Base-by-base conservation (phyloP, 2,888 invertebrate species). In the Leucophenga maculata region DNA sequence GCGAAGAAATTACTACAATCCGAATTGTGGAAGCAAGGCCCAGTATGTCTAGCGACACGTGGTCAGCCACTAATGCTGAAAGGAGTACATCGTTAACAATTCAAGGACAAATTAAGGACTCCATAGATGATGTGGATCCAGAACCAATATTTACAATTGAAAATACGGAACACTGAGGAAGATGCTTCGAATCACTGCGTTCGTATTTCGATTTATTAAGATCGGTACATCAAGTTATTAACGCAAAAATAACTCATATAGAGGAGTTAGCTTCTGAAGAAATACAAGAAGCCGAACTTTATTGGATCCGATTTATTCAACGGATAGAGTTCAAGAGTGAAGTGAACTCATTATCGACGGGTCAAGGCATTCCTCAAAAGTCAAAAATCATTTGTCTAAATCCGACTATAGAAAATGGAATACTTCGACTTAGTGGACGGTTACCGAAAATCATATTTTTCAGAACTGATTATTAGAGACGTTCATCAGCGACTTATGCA, bases 401-500 rank as follows among this genome's bases (percentile, higher is more conserved):
- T 46, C 14, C n/a, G 2, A 6, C 6, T 4, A 26, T 26, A 4
- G 26, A 3, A 26, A 4, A 46, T 8, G 46, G 1, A 46, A 46
- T 14, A 3, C 13, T 46, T 46, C n/a, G 46, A 13, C 13, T 13
- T n/a, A 13, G 3, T 46, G n/a, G 13, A 6, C 2, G 13, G 2
- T 46, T 46, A 46, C 46, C 46, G 6, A n/a, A n/a, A n/a, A 14
- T 46, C 46, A 13, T 46, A 46, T 46, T 46, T 46, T 46, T 46
- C 46, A 46, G n/a, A n/a, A n/a, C n/a, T 13, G 1, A 46, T 46
- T 46, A 46, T 46, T 46, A 46, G 46, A 46, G 46, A 46, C 46
- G 46, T 8, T 46, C n/a, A 46, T n/a, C 46, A 4, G n/a, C 2
- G 46, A 46, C 3, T 46, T 46, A 2, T 46, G 46, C 72, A 70